These are phyloP conservation scores for Diploptera punctata DNA, from an alignment of 2,888 invertebrate genomes.

Conservation along the genomic window DNA sequence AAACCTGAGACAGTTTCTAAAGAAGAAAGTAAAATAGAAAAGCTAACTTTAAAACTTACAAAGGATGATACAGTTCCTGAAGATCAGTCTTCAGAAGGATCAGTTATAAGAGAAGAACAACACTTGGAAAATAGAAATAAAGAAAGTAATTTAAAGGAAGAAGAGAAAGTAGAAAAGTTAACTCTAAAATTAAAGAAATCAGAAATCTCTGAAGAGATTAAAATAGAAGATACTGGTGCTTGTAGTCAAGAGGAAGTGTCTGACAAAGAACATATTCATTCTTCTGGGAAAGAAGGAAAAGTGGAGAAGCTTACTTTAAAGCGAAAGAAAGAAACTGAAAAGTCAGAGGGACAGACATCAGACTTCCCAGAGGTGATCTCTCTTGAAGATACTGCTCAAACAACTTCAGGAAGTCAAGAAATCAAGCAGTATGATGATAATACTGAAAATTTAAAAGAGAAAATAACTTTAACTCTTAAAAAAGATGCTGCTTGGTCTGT, in stretches of 20 bases:
- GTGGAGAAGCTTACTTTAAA: slow-evolving; percentile 42
- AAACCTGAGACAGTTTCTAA: slow-evolving; percentile 51
- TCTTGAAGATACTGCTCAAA: background rate
- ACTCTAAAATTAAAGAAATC: too few relatives aligned
- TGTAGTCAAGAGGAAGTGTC: too few relatives aligned
- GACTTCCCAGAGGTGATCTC: background rate
- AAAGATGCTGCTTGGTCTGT: slow-evolving; percentile 42
- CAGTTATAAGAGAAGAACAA: too few relatives aligned
- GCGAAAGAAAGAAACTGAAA: slow-evolving; percentile 33
- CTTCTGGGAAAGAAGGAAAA: slow-evolving; percentile 55
- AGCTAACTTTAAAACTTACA: slow-evolving; percentile 48
- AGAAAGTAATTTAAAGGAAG: too few relatives aligned
- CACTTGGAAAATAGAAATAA: too few relatives aligned
- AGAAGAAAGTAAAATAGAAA: slow-evolving; percentile 40
- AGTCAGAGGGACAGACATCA: background rate
- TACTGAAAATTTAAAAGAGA: slow-evolving; percentile 23
- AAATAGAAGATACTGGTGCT: too few relatives aligned
- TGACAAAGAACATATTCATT: too few relatives aligned
- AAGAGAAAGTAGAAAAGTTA: too few relatives aligned
- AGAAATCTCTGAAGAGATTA: too few relatives aligned
- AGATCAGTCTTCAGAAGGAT: background rate
- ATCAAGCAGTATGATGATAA: background rate
- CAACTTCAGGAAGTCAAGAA: slow-evolving; percentile 9
- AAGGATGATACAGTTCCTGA: slow-evolving; percentile 31
- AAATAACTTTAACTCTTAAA: slow-evolving; percentile 41